Evolutionary conservation across 2,797 vertebrate genomes (phyloP).

Genomic region (Tadarida brasiliensis): DNA sequence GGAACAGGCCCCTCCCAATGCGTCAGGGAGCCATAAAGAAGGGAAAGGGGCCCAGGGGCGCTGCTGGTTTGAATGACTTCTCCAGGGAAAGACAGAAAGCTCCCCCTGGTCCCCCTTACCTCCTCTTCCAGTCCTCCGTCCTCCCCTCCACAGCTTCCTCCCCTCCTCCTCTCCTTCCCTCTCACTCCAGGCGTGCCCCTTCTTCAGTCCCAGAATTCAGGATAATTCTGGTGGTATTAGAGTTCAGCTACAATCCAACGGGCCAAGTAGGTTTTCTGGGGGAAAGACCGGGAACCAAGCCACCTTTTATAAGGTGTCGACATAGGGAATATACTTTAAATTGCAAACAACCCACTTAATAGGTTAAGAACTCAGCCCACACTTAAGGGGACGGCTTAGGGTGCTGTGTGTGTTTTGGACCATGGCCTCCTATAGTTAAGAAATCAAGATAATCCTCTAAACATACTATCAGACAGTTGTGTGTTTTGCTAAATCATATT

Average conservation of each 20-base stretch:
- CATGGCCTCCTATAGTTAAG: neutral
- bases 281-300: neutral
- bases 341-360: neutral
- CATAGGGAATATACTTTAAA: neutral
- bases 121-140: neutral
- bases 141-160: neutral
- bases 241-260: neutral
- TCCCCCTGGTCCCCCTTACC: neutral
- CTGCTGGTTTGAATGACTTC: neutral
- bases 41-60: fast-evolving
- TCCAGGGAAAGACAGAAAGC: neutral
- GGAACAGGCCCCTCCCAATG: neutral
- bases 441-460: neutral
- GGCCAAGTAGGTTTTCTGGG: too few relatives aligned
- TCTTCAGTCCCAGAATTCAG: neutral
- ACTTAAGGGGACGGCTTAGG: neutral
- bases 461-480: neutral
- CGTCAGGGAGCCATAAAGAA: neutral
- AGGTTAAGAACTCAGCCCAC: neutral
- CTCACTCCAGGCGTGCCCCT: too few relatives aligned
- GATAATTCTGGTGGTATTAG: neutral
- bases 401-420: neutral
- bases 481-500: constrained; percentile 52
- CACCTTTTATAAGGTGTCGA: neutral
- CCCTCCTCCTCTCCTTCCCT: neutral